These are phyloP conservation scores for Naja naja DNA, from an alignment of 2,113 vertebrate species.

Conservation along the genomic window DNA sequence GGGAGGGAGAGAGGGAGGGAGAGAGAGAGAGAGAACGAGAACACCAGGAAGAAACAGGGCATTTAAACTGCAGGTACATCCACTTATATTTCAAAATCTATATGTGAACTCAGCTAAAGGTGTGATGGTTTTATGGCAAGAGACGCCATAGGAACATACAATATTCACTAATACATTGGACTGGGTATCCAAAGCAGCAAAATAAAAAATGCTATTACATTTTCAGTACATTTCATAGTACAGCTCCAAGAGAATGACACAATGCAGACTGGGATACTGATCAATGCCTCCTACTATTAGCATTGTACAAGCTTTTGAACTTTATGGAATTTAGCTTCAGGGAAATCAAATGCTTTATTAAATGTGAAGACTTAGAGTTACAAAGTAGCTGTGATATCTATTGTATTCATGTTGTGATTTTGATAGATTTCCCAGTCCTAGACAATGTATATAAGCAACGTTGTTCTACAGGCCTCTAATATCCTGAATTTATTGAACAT, in stretches of 20 bases:
- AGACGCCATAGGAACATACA: not conserved
- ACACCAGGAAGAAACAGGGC: not conserved
- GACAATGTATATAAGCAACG: not conserved
- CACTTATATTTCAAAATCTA: not conserved
- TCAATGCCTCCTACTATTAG: not conserved
- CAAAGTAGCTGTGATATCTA: not conserved
- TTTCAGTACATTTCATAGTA: not conserved
- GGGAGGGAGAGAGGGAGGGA: too few relatives aligned
- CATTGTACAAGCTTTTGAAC: constrained; percentile 1
- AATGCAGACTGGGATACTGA: not conserved
- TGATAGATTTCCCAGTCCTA: not conserved
- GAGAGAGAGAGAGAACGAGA: too few relatives aligned
- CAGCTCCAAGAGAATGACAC: not conserved
- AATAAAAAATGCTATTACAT: not conserved
- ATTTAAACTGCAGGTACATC: not conserved
- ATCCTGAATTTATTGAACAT: not conserved
- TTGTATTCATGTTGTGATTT: not conserved
- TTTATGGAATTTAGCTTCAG: not conserved
- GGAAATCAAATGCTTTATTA: not conserved
- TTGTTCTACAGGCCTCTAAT: not conserved
- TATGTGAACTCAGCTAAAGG: not conserved
- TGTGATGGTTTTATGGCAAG: not conserved
- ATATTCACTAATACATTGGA: not conserved
- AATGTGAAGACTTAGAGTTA: not conserved
- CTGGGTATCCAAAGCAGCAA: not conserved